Conservation (phyloP, 2,797 vertebrate genomes). For the Rhinichthys osculus region DNA sequence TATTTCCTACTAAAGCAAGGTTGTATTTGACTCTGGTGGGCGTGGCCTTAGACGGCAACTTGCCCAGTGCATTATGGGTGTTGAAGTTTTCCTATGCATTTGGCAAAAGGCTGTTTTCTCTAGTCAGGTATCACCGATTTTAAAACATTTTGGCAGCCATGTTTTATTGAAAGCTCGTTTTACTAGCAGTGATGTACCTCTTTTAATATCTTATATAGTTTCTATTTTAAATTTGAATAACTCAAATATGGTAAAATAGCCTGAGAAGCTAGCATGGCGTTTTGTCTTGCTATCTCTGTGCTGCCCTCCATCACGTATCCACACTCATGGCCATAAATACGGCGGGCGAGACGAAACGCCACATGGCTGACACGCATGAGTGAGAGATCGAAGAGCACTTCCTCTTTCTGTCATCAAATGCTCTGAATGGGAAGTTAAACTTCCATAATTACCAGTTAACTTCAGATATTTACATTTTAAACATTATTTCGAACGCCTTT, state of each 20-base stretch:
- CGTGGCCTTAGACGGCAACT: background rate
- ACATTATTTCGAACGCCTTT: background rate
- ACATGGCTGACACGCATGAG: background rate
- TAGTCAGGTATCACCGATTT: background rate
- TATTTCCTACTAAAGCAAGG: background rate
- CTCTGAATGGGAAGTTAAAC: conserved; percentile 1
- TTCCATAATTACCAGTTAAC: background rate
- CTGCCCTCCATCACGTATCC: background rate
- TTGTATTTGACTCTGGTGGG: background rate
- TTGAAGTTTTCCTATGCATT: background rate
- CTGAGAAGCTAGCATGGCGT: background rate
- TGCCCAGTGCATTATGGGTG: background rate
- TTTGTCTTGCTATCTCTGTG: background rate
- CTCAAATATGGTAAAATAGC: background rate
- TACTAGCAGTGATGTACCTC: background rate
- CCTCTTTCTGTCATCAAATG: conserved; percentile 5
- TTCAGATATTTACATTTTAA: background rate
- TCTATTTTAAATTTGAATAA: background rate
- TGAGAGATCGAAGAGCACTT: background rate
- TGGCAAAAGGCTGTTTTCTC: background rate
- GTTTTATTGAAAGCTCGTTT: background rate
- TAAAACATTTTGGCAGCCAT: background rate
- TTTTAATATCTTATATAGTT: background rate
- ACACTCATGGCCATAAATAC: background rate
- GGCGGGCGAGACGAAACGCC: background rate